These are phyloP conservation scores for Drosophila setifemur DNA, from an alignment of 1,140 invertebrate species.

Conservation along the genomic window DNA sequence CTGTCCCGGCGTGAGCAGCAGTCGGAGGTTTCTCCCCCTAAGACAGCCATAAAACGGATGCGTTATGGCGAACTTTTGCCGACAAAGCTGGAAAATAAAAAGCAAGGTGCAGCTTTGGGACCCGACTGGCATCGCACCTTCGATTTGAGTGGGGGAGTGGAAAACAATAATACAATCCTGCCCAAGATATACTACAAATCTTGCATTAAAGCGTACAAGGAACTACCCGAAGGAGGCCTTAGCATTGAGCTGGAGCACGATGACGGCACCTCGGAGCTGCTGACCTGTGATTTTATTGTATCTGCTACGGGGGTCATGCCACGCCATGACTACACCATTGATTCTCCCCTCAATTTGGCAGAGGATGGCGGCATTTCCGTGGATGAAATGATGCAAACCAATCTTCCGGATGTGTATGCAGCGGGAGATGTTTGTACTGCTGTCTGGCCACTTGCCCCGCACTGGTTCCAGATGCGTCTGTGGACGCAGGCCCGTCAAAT, in stretches of 20 bases:
- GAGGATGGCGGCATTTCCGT: slow-evolving; percentile 91
- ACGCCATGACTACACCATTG: slow-evolving; percentile 85
- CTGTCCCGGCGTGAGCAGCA: slow-evolving; percentile 42
- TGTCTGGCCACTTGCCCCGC: slow-evolving; percentile 88
- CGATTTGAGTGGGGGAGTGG: slow-evolving; percentile 84
- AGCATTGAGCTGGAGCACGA: slow-evolving; percentile 46
- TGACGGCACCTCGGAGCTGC: slow-evolving; percentile 24
- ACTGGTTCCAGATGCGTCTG: slow-evolving; percentile 98
- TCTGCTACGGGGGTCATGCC: slow-evolving; percentile 97
- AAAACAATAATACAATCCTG: neutral
- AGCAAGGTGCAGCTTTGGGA: slow-evolving; percentile 93
- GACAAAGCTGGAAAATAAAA: slow-evolving; percentile 69
- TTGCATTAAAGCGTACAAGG: slow-evolving; percentile 18
- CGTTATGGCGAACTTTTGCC: slow-evolving; percentile 85
- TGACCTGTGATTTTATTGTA: slow-evolving; percentile 94
- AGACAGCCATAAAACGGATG: slow-evolving; percentile 86
- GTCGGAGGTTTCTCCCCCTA: neutral
- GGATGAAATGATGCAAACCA: slow-evolving; percentile 93
- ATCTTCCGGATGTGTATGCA: slow-evolving; percentile 91
- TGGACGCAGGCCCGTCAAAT: slow-evolving; percentile 99
- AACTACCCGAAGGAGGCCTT: neutral
- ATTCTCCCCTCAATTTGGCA: slow-evolving; percentile 85
- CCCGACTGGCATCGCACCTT: slow-evolving; percentile 95
- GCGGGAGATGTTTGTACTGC: slow-evolving; percentile 96
- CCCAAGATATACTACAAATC: slow-evolving; percentile 58